Evolutionary conservation across 2,797 vertebrate genomes (phyloP).

Genomic region (Anniella stebbinsi): DNA sequence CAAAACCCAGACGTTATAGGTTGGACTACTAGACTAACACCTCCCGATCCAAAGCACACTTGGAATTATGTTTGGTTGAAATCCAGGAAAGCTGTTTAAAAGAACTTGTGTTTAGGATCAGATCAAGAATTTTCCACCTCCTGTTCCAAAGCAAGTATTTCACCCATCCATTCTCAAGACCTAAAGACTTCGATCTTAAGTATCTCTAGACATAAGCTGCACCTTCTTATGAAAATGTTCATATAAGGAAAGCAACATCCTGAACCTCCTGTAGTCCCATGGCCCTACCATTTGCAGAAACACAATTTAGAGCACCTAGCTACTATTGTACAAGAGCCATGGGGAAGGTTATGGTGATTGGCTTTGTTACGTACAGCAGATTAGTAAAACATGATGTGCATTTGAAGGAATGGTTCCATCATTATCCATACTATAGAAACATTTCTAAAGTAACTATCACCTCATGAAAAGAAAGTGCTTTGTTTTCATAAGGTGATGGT

Average conservation of each 20-base stretch:
- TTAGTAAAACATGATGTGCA: constrained; percentile 35
- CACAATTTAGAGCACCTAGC: not conserved
- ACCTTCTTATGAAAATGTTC: not conserved
- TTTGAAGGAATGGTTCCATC: constrained; percentile 45
- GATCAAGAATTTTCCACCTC: not conserved
- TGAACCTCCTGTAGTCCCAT: not conserved
- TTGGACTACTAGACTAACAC: not conserved
- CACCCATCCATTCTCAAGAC: accelerated
- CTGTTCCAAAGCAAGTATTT: not conserved
- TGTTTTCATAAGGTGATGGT: constrained; percentile 18
- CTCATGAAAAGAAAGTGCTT: not conserved
- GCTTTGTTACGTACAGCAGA: not conserved
- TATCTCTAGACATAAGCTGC: not conserved
- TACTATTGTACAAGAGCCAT: accelerated
- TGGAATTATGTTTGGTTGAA: not conserved
- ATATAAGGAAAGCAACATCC: accelerated
- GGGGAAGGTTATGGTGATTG: accelerated
- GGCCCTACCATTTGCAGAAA: not conserved
- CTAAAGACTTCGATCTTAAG: not conserved
- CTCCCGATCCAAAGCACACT: not conserved
- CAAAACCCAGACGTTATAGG: not conserved
- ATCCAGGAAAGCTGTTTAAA: not conserved
- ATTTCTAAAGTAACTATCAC: constrained; percentile 11
- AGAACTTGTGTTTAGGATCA: not conserved
- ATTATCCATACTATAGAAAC: constrained; percentile 16